Evolutionary conservation across 37 sponge, comb jelly and placozoan genomes (phyloP).

Genomic region (Geodia barretti): DNA sequence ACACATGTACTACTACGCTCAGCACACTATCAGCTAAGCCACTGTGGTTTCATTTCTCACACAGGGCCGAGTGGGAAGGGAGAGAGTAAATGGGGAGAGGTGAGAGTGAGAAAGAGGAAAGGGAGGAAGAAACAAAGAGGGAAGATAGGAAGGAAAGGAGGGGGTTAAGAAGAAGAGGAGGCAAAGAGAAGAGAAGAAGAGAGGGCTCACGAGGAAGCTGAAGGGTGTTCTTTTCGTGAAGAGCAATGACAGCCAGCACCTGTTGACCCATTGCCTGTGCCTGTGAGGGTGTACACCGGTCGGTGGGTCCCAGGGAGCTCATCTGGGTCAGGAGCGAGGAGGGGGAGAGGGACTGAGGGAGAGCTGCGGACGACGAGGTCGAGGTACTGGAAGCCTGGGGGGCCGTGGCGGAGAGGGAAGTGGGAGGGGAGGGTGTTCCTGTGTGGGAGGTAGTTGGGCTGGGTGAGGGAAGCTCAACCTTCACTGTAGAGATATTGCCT

Average conservation of each 20-base stretch:
- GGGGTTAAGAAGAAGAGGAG: no score
- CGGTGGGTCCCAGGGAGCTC: conserved; percentile 62
- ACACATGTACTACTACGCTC: background rate
- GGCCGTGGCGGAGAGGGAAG: background rate
- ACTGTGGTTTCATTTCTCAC: background rate
- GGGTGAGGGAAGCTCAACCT: conserved; percentile 1
- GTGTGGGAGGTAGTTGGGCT: background rate
- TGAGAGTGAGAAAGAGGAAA: no score
- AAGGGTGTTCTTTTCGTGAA: conserved; percentile 44
- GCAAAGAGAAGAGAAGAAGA: no score
- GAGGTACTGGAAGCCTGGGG: background rate
- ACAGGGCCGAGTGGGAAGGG: no score
- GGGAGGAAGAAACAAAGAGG: no score
- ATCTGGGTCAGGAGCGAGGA: conserved; percentile 45
- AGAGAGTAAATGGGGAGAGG: no score
- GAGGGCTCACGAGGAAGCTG: conserved; percentile 44
- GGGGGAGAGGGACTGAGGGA: background rate
- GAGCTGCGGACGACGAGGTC: background rate
- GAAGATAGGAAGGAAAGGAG: no score
- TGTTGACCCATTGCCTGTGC: conserved; percentile 76
- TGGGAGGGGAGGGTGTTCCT: background rate
- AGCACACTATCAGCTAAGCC: background rate
- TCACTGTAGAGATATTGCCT: background rate
- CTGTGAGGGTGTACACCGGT: conserved; percentile 69
- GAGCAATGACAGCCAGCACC: conserved; percentile 55